Conservation (phyloP, 2,113 vertebrate genomes). For the Mustela lutreola region DNA sequence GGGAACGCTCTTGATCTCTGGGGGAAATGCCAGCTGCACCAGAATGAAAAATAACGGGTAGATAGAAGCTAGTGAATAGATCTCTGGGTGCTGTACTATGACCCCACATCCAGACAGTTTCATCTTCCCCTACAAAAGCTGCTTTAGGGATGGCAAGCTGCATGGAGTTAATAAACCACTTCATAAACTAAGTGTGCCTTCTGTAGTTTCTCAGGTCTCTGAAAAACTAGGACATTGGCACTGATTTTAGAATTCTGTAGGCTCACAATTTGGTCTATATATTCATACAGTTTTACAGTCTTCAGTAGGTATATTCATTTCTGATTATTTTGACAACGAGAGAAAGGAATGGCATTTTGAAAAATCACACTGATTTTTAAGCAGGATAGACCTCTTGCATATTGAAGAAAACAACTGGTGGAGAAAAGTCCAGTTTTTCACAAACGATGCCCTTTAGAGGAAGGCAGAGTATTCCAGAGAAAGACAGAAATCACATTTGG, state of each 20-base stretch:
- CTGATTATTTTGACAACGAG: not conserved
- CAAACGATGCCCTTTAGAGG: not conserved
- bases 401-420: not conserved
- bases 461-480: not conserved
- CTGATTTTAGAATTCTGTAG: not conserved
- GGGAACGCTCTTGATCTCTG: not conserved
- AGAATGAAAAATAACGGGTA: not conserved
- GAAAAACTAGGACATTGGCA: not conserved
- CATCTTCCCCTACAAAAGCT: not conserved
- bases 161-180: too few species aligned
- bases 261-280: not conserved
- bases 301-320: not conserved
- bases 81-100: not conserved
- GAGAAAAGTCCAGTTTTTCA: not conserved
- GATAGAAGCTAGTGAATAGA: too few species aligned
- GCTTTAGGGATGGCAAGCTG: accelerated
- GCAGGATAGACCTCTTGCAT: not conserved
- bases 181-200: not conserved
- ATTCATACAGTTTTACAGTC: not conserved
- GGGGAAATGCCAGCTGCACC: not conserved
- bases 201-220: not conserved
- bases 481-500: not conserved
- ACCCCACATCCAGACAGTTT: accelerated
- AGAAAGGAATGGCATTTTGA: not conserved
- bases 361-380: not conserved